Evolutionary conservation across 2,888 invertebrate species (phyloP), one percentile per base, ranked within the genome.

Genomic region (Auanema freiburgensis): DNA sequence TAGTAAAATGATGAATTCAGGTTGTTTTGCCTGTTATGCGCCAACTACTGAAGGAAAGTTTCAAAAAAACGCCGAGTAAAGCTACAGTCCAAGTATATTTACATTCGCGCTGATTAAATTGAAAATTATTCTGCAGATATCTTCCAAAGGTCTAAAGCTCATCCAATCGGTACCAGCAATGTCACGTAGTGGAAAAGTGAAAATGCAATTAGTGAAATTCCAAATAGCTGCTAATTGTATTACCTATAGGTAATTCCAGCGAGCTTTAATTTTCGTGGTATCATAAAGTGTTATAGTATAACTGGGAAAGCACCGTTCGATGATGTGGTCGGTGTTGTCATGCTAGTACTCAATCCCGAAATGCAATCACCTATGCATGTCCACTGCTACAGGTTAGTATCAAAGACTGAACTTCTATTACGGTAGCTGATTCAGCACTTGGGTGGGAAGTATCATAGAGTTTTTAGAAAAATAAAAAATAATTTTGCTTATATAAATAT

Each of bases 281-380:
- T 5, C 11, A 14, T 5, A 6, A 18, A 8, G 21, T 21, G 41
- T 40, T 73, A 91, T 84, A 92, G 92, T 18, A 90, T 91, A 79
- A 92, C 92, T 72, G 90, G 91, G 65, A 74, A 84, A 23, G 78
- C 84, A 14, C 87, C 86, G 0, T 86, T 87, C 72, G 92, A 91
- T 60, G 96, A 97, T 83, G 90, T 95, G 49, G 94, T 96, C 51
- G 92, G 93, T 1, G 92, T 92, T 78, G 93, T 96, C 62, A 88
- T 95, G 71, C 87, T 96, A 53, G 89, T 96, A 0, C 93, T 92
- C 84, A 96, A 96, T 86, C 94, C 95, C 0, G 90, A 92, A 61
- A 94, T 94, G 10, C 91, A 92, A 76, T 92, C 93, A 84, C 94
- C 94, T 0, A 90, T 96, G 25, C 95, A 96, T 84, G 93, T 94